Conservation (phyloP, 2,888 invertebrate genomes). For the Hypsopygia costalis region DNA sequence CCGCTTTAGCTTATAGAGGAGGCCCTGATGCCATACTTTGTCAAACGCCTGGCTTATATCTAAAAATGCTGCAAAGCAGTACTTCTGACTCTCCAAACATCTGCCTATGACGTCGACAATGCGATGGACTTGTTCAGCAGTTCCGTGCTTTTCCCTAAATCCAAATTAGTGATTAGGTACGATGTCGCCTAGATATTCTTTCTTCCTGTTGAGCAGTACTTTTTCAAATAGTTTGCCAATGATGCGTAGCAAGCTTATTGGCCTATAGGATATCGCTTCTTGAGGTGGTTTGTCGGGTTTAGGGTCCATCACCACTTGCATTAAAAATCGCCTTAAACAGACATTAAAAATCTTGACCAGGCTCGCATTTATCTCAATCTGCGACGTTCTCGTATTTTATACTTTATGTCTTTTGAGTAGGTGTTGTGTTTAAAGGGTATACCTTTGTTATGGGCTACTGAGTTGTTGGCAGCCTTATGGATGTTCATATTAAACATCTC, state of each 20-base stretch:
- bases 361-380: too few relatives aligned
- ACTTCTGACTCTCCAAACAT: conserved; percentile 11
- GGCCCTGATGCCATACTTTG: too few relatives aligned
- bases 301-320: conserved; percentile 18
- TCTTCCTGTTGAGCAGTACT: conserved; percentile 8
- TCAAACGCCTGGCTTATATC: too few relatives aligned
- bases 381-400: too few relatives aligned
- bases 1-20: conserved; percentile 16
- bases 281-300: conserved; percentile 20
- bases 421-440: too few relatives aligned
- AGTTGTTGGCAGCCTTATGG: too few relatives aligned
- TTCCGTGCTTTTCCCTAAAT: conserved; percentile 12
- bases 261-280: conserved; percentile 19
- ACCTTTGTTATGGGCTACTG: too few relatives aligned
- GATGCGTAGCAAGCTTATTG: conserved; percentile 18
- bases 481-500: too few relatives aligned
- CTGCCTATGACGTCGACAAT: conserved; percentile 11
- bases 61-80: conserved; percentile 14
- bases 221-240: conserved; percentile 12
- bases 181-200: conserved; percentile 1
- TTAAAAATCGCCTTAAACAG: conserved; percentile 8
- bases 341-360: conserved; percentile 16
- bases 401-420: too few relatives aligned
- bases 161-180: conserved; percentile 16
- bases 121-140: conserved; percentile 15